Base-by-base conservation (phyloP, 2,888 invertebrate species). In the Caenorhabditis doughertyi region DNA sequence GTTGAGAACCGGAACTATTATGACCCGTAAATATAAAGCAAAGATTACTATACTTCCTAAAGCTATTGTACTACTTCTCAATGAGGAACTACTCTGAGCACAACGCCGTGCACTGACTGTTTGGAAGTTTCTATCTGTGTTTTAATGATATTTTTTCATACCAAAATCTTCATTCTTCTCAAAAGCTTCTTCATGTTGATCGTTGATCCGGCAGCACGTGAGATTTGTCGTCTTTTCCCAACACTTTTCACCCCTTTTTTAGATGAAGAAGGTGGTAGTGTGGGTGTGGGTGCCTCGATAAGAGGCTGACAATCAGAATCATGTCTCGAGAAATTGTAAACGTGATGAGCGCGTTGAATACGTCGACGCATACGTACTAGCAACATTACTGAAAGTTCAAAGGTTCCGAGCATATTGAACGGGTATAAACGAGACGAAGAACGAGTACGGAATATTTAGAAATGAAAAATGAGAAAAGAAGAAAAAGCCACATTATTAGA, bases 251-350 rank as follows among this genome's bases (percentile, higher is more conserved):
- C 11, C 47, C 18, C 21, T 18, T 55, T 65, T 11, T 21, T 16
- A 23, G 39, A 0, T 2, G 27, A 18, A 23, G 51, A 9, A n/a
- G 76, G 39, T 23, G 67, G 13, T 8, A 44, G 44, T 8, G 51
- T 16, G 7, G 68, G 67, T 18, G 67, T 18, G 8, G 76, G 76
- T 9, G 76, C 58, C 27, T 81, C 81, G 23, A 81, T 74, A n/a
- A 81, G 64, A 13, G 71, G 71, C 65, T 81, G 74, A 51, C 70
- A 55, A 49, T 81, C 81, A 4, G 81, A 81, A 23, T 70, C 74
- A 11, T 53, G 74, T n/a, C 81, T 47, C 1, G 55, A 74, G 32
- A 47, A 58, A 1, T 23, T 49, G 65, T 58, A 70, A 39, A 51
- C 65, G 44, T 71, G 51, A 2, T 72, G 65, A 32, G 56, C 58